phyloP scores from a whole-genome alignment of 2,888 invertebrate species.

The Pasiphila rectangulata region DNA sequence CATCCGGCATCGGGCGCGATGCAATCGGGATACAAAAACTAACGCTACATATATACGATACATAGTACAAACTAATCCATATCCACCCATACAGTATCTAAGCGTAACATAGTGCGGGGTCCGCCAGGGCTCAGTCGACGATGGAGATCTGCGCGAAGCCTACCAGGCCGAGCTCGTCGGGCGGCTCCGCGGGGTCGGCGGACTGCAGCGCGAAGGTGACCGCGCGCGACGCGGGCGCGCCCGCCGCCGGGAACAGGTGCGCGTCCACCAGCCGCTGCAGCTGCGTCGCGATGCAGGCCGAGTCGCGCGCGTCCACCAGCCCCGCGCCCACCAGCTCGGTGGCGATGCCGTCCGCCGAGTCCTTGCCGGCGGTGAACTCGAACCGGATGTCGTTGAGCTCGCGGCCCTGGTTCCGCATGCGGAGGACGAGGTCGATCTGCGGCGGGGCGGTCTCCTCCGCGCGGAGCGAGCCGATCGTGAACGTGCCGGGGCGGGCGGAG shows the following conservation, averaged over 20 bases:
- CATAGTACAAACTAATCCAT: conserved; percentile 50
- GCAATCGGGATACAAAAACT: conserved; percentile 36
- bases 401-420: conserved; percentile 94
- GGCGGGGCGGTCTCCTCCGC: conserved; percentile 54
- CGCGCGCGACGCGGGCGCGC: conserved; percentile 81
- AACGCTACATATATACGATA: conserved; percentile 39
- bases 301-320: conserved; percentile 94
- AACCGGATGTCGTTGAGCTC: conserved; percentile 99
- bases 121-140: conserved; percentile 83
- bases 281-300: conserved; percentile 94
- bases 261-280: conserved; percentile 93
- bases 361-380: conserved; percentile 96
- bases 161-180: conserved; percentile 96
- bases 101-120: conserved; percentile 41
- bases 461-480: conserved; percentile 32
- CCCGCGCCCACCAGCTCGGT: conserved; percentile 98
- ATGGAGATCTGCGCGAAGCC: conserved; percentile 99
- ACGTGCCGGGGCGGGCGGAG: conserved; percentile 26
- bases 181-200: conserved; percentile 83
- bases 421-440: conserved; percentile 91
- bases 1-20: conserved; percentile 6
- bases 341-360: conserved; percentile 96
- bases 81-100: conserved; percentile 65
- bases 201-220: conserved; percentile 92
- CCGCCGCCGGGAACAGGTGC: conserved; percentile 61